Evolutionary conservation across 2,888 invertebrate genomes (phyloP), one percentile per base, ranked within the genome.

Genomic region (Lasioglossum pauxillum): DNA sequence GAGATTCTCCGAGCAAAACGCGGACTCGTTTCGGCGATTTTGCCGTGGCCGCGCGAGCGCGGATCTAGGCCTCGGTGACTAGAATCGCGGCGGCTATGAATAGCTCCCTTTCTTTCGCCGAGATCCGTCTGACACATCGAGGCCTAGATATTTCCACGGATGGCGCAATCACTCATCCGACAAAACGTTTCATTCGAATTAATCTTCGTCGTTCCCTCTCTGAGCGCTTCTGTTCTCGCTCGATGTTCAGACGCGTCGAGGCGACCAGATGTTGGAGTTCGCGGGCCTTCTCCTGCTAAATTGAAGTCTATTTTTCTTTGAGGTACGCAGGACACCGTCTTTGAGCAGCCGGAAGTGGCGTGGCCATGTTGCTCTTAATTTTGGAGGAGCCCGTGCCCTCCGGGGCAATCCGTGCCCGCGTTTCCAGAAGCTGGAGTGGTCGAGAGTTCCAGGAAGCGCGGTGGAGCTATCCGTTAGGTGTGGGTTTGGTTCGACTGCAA

Each of bases 151-250:
- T 69, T 64, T 76, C 72, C 53, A 35, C 38, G 53, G 73, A 53
- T 64, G 38, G 41, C 57, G 71, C 64, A 73, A 77, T 83, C 77
- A 27, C 35, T 49, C 44, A 19, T n/a, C 71, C 71, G n/a, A 38
- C 71, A 5, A 71, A 69, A 41, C 71, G 71, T 38, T 41, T 14
- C 71, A 12, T 71, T 41, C 71, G 38, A 38, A n/a, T n/a, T 69
- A 38, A 69, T 38, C 38, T n/a, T 69, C 35, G 27, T 69, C 38
- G 10, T 74, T 35, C 16, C 10, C 19, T 19, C 41, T 73, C 60
- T 10, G 23, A 10, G 19, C 10, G 35, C 35, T 35, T 35, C 67
- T 67, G 31, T 67, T 31, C 35, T 69, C 35, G 67, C 67, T 3
- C 19, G 3, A 35, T 35, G 67, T 19, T 19, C 31, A 19, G 31